phyloP scores from a whole-genome alignment of 2,888 invertebrate genomes.

The Ormyrus nitidulus region DNA sequence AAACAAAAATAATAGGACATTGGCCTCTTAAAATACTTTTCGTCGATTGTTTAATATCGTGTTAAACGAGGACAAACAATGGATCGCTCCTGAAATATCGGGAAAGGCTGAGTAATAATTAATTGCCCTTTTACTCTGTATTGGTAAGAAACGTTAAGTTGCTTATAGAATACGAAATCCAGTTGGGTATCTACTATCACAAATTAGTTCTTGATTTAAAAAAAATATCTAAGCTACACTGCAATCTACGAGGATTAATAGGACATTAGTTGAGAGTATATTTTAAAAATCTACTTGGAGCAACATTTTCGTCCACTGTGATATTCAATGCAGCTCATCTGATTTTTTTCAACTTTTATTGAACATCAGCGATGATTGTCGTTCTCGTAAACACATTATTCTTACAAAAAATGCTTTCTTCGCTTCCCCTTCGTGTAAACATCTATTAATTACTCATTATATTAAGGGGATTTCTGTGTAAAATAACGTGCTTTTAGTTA shows the following conservation, averaged over 20 bases:
- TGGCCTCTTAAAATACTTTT: conserved; percentile 38
- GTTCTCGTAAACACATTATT: conserved; percentile 62
- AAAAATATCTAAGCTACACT: conserved; percentile 38
- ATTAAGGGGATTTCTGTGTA: conserved; percentile 18
- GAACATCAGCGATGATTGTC: conserved; percentile 67
- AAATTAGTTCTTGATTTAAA: conserved; percentile 32
- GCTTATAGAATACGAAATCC: background rate
- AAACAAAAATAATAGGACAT: conserved; percentile 43
- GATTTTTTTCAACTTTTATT: conserved; percentile 33
- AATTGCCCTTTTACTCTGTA: conserved; percentile 28
- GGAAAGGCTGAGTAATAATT: conserved; percentile 39
- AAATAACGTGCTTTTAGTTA: conserved; percentile 46
- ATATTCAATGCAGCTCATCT: conserved; percentile 26
- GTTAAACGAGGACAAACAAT: conserved; percentile 55
- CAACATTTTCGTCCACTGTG: conserved; percentile 61
- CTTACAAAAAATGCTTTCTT: conserved; percentile 25
- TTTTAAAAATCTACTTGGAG: conserved; percentile 67
- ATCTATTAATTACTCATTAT: conserved; percentile 22
- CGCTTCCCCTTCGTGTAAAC: conserved; percentile 19
- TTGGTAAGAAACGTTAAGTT: conserved; percentile 31
- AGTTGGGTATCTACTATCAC: conserved; percentile 34
- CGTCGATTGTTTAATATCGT: conserved; percentile 16
- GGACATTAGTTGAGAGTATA: conserved; percentile 35
- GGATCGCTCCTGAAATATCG: conserved; percentile 42
- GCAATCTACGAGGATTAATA: conserved; percentile 24